phyloP scores from a whole-genome alignment of 2,113 vertebrate species.

The Rhynchomys soricoides region DNA sequence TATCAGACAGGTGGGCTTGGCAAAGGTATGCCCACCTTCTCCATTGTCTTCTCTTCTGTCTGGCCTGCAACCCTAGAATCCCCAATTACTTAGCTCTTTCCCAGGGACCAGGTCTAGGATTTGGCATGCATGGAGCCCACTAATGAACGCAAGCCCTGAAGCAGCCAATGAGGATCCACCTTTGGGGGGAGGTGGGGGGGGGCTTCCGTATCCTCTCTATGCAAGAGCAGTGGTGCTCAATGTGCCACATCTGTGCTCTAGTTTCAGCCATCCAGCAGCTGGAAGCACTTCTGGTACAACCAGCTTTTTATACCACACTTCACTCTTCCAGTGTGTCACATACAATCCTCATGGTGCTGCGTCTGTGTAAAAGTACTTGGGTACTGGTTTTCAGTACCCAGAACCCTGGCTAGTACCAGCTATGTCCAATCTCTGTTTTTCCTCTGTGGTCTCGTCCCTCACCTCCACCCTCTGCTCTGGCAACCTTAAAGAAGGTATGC shows the following conservation, averaged over 20 bases:
- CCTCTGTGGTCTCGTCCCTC: neutral
- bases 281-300: neutral
- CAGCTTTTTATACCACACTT: neutral
- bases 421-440: neutral
- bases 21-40: neutral
- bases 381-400: neutral
- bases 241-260: neutral
- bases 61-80: neutral
- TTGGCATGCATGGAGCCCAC: no score
- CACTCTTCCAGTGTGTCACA: neutral
- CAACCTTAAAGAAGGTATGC: neutral
- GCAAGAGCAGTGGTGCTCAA: neutral
- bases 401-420: neutral
- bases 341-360: neutral
- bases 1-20: no score
- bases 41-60: neutral
- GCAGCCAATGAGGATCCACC: no score
- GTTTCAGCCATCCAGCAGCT: rapidly evolving
- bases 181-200: no score
- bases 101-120: neutral
- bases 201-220: neutral
- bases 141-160: rapidly evolving
- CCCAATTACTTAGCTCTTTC: neutral
- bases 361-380: neutral
- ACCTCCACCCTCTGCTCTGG: neutral